phyloP scores from a whole-genome alignment of 1,140 invertebrate genomes.

The Oncopeltus fasciatus region DNA sequence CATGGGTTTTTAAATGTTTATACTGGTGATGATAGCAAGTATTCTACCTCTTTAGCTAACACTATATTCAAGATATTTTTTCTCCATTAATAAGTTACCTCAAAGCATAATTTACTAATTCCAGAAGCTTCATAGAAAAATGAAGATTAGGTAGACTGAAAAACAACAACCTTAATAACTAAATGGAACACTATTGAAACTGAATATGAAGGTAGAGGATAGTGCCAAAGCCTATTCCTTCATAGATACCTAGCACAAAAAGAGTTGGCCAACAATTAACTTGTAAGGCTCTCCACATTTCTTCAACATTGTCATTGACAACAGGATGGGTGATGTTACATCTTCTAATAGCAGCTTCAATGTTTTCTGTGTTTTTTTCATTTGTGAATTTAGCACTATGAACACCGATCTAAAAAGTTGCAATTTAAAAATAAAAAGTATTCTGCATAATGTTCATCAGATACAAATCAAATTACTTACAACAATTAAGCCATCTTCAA shows the following conservation, averaged over 20 bases:
- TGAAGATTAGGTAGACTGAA: too few species aligned
- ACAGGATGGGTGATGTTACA: constrained; percentile 80
- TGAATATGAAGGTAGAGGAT: too few species aligned
- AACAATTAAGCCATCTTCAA: constrained; percentile 61
- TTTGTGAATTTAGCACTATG: constrained; percentile 91
- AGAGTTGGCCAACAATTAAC: constrained; percentile 86
- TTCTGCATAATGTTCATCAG: not conserved
- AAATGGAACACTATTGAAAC: too few species aligned
- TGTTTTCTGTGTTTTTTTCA: constrained; percentile 65
- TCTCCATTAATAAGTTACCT: too few species aligned
- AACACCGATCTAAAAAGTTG: constrained; percentile 55
- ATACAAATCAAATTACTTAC: constrained; percentile 36
- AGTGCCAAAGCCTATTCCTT: too few species aligned
- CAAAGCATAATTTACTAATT: too few species aligned
- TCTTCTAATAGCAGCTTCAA: constrained; percentile 62
- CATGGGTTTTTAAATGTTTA: too few species aligned
- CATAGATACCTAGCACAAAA: constrained; percentile 64
- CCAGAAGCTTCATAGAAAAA: too few species aligned
- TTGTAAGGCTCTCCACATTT: constrained; percentile 59
- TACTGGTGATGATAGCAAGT: too few species aligned
- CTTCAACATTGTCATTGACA: constrained; percentile 62
- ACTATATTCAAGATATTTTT: too few species aligned
- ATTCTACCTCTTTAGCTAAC: too few species aligned
- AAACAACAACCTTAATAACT: not conserved
- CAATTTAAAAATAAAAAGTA: not conserved